phyloP scores from a whole-genome alignment of 2,797 vertebrate genomes.

The Chaetodon trifasciatus region DNA sequence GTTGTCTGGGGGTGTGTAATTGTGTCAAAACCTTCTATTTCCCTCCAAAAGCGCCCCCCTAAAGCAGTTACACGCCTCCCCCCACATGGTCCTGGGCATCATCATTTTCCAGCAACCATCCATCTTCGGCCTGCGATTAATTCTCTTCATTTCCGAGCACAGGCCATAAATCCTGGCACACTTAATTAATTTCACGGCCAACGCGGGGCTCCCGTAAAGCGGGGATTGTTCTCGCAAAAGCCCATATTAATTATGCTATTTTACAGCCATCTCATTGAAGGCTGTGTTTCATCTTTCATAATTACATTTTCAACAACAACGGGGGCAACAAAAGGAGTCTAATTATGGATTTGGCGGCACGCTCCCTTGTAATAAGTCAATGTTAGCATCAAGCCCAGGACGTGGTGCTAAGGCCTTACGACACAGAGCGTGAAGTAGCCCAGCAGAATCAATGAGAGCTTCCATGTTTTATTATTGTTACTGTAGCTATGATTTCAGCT shows the following conservation, averaged over 20 bases:
- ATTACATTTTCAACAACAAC: conserved; percentile 98
- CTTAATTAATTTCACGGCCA: conserved; percentile 99
- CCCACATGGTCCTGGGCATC: conserved; percentile 91
- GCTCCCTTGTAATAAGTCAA: conserved; percentile 84
- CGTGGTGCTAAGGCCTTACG: conserved; percentile 45
- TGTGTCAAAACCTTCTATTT: conserved; percentile 82
- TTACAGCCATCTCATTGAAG: conserved; percentile 99
- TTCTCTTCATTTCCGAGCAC: conserved; percentile 96
- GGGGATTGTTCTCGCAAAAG: conserved; percentile 99
- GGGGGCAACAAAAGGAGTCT: conserved; percentile 91
- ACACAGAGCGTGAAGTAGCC: conserved; percentile 29
- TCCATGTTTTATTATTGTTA: conserved; percentile 76
- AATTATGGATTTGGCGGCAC: conserved; percentile 92
- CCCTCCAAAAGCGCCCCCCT: conserved; percentile 81
- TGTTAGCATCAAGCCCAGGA: conserved; percentile 67
- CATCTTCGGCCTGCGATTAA: conserved; percentile 98
- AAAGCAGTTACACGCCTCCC: conserved; percentile 96
- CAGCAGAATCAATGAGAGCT: conserved; percentile 69
- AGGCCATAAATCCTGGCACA: conserved; percentile 99
- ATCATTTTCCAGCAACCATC: conserved; percentile 98
- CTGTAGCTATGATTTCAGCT: conserved; percentile 80
- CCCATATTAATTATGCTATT: conserved; percentile 99
- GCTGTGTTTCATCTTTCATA: conserved; percentile 99
- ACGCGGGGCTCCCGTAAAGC: conserved; percentile 96
- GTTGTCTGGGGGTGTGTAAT: conserved; percentile 86